Base-by-base conservation (phyloP, 2,888 invertebrate genomes). In the Aporophyla nigra region DNA sequence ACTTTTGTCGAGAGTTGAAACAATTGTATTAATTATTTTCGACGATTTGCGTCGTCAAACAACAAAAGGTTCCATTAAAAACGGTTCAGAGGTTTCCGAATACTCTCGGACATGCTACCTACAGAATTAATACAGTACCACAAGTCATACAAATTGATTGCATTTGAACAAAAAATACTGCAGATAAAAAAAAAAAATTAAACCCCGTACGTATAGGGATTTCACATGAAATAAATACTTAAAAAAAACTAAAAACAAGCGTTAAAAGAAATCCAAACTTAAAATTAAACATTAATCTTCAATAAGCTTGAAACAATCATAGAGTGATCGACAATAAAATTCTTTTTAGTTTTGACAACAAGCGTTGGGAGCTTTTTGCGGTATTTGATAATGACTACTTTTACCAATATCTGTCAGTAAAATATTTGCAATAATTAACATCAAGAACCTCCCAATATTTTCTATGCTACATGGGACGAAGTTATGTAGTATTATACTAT, bases 1-100 rank as follows among this genome's bases (percentile, higher is more conserved):
- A 24, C 5, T 71, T 74, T 76, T 24, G 43, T 46, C 33, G 27
- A 33, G 27, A 46, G n/a, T 33, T 53, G 12, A 43, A 77, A 51
- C 56, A 43, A 51, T 75, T 58, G 49, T 27, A 14, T 43, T n/a
- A 49, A 78, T 75, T n/a, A 19, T 66, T 56, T n/a, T 46, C 53
- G 33, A 19, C 16, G 19, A 49, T 24, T 73, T 21, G 19, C n/a
- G 9, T 2, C 56, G 49, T 63, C 12, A 54, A 33, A 54, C 3
- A 62, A 62, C 49, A 75, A 27, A 33, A 49, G 16, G 56, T 40
- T 27, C 24, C 33, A 63, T 63, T 63, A 63, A 56, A 53, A 33
- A n/a, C 6, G 62, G 19, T 51, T 51, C 24, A 49, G 46, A 5
- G 77, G 33, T 62, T 61, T 53, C 24, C 21, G 12, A 40, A 49